Base-by-base conservation (phyloP, 2,888 invertebrate genomes). In the Caenorhabditis afra region DNA sequence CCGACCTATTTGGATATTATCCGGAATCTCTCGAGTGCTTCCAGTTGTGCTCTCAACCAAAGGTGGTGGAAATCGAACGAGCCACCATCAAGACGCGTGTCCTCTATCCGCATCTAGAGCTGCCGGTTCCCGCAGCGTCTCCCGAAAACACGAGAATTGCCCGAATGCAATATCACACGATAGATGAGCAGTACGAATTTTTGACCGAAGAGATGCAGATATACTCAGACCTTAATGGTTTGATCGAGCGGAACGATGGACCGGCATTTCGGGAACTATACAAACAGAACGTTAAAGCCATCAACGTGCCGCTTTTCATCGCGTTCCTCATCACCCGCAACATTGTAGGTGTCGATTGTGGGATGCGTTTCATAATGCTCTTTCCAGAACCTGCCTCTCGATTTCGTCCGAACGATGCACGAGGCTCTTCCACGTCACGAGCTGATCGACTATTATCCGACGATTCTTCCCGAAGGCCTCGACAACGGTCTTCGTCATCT, bases 401-500 rank as follows among this genome's bases (percentile, higher is more conserved):
- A 74, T 3, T 64, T 70, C 53, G 70, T 84, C 11, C 47, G 61
- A 41, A 77, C 79, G 7, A 77, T 86, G 3, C 86, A 86, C 37
- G 83, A 85, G 29, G 74, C 84, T 10, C 59, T 82, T n/a, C 86
- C 86, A 22, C 81, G 86, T 58, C 84, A 86, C 35, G 84, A 86
- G 29, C 81, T 86, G 1, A 77, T 86, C 39, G 86, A 86, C 53
- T 82, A 80, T 22, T 86, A 71, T 41, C 86, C 86, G 11, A 82
- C 82, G 0, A 64, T 76, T 39, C 66, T 83, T 5, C 81, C 81
- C 11, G 76, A 68, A 3, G 81, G 71, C n/a, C 61, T 84, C 53
- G 81, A 81, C 53, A 73, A 70, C 29, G 80, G 79, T 23, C 59
- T 84, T 12, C 77, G 76, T 20, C 82, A 81, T 70, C 41, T 86